Conservation (phyloP, 2,888 invertebrate genomes). For the Cantharis rustica region DNA sequence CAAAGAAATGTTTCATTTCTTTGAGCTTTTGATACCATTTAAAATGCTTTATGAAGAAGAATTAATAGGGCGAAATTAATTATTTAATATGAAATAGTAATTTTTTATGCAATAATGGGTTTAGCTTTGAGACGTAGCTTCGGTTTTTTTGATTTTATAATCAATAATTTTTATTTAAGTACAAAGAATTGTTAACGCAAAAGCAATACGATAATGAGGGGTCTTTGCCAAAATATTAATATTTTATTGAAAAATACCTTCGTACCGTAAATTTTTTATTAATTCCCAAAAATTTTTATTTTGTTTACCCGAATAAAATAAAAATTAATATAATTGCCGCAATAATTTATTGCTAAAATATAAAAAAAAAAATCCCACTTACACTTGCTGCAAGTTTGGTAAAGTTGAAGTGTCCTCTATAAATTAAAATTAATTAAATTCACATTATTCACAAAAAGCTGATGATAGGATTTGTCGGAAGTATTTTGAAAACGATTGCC, state of each 20-base stretch:
- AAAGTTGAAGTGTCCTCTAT: neutral
- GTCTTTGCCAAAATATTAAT: neutral
- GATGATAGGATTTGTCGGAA: conserved; percentile 22
- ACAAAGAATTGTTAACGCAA: neutral
- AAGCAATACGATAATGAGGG: neutral
- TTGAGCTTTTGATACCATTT: neutral
- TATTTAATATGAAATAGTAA: neutral
- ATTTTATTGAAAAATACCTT: no score
- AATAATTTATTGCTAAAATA: neutral
- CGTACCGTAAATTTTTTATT: no score
- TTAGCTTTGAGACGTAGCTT: neutral
- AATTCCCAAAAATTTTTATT: no score
- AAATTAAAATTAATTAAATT: conserved; percentile 6
- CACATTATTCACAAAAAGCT: conserved; percentile 23
- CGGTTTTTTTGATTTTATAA: neutral
- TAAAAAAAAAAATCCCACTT: neutral
- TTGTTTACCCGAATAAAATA: neutral
- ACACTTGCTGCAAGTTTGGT: neutral
- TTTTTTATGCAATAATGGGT: neutral
- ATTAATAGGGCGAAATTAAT: neutral
- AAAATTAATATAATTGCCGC: neutral
- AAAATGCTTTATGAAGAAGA: neutral
- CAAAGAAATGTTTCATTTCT: neutral
- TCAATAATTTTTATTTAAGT: neutral
- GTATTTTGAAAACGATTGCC: conserved; percentile 20